Percentiles rank a stretch among this genome's conserved stretches.
These are phyloP conservation scores for Taeniopygia guttata DNA, from an alignment of 2,797 vertebrate genomes.

Conservation along the genomic window DNA sequence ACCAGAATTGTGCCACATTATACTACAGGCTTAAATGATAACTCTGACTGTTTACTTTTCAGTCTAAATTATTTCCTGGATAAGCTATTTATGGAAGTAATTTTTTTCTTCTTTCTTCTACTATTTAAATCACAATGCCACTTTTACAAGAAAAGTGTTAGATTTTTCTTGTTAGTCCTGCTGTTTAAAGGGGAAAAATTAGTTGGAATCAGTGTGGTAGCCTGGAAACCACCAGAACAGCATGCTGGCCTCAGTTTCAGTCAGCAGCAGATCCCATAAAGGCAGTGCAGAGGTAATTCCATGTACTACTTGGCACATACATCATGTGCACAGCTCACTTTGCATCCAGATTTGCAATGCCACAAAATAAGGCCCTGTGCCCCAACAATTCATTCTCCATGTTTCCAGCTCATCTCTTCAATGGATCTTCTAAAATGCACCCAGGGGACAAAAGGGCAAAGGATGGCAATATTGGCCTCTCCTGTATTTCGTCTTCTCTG, in stretches of 20 bases:
- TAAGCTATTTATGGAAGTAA: neutral
- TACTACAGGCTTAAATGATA: neutral
- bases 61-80: neutral
- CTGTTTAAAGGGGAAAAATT: neutral
- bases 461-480: neutral
- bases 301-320: fast-evolving
- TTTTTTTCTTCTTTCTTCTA: neutral
- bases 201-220: neutral
- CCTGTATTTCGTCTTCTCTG: neutral
- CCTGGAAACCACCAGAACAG: neutral
- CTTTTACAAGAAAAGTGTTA: neutral
- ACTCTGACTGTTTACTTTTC: neutral
- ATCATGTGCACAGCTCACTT: neutral
- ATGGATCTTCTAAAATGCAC: neutral
- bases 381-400: neutral
- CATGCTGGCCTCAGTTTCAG: neutral
- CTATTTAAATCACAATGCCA: fast-evolving
- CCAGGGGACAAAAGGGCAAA: neutral
- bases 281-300: neutral
- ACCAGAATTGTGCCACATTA: neutral
- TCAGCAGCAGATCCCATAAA: neutral
- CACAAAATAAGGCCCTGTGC: neutral
- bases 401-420: neutral
- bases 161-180: neutral
- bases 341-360: neutral